A percentile compares a stretch with the other conserved stretches of the same genome.
phyloP scores from a whole-genome alignment of 1,140 invertebrate genomes.

The Ceratina japonica region DNA sequence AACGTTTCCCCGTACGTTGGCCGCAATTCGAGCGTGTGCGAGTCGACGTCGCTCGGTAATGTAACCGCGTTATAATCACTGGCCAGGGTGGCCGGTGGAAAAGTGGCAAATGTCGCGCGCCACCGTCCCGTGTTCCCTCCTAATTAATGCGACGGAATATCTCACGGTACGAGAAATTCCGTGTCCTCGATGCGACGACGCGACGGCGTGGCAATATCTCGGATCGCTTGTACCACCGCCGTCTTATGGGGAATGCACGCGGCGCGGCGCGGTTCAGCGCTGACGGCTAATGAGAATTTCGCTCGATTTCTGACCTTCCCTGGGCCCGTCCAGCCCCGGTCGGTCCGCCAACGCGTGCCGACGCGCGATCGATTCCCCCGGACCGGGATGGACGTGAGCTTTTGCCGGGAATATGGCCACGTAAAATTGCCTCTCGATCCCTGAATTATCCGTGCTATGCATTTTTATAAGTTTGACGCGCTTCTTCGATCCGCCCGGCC shows the following conservation, averaged over 20 bases:
- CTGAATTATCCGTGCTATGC: conserved; percentile 50
- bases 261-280: conserved; percentile 15
- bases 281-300: conserved; percentile 56
- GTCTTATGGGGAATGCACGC: conserved; percentile 40
- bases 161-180: conserved; percentile 41
- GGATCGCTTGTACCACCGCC: conserved; percentile 34
- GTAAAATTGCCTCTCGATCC: conserved; percentile 36
- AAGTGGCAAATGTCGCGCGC: conserved; percentile 42
- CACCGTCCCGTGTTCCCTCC: conserved; percentile 36
- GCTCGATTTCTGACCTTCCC: conserved; percentile 11
- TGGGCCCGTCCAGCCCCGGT: not conserved
- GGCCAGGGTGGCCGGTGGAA: conserved; percentile 15
- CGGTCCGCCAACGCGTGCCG: not conserved
- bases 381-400: not conserved
- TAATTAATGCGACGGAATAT: conserved; percentile 54
- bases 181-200: conserved; percentile 23
- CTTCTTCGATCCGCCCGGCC: not conserved
- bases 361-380: not conserved
- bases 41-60: too few species aligned
- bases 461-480: conserved; percentile 48
- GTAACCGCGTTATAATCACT: conserved; percentile 12
- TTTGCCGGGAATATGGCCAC: not conserved
- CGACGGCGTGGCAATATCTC: conserved; percentile 51
- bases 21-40: not conserved
- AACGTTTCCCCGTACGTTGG: not conserved